These are phyloP conservation scores for Meriones unguiculatus DNA, from an alignment of 2,113 vertebrate genomes.

Conservation along the genomic window DNA sequence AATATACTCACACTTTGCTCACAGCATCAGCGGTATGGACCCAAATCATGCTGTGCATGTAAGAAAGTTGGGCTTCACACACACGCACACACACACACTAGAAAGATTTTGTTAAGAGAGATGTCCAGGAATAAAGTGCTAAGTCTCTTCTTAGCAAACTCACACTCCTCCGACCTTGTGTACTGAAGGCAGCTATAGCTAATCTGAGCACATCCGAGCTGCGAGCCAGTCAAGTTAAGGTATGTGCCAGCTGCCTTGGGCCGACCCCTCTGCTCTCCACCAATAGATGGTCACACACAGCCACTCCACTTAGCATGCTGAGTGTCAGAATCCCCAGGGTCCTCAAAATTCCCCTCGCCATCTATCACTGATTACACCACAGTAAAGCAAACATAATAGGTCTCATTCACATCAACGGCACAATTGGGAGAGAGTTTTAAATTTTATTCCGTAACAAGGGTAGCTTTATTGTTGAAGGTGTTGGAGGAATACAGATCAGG, in stretches of 20 bases:
- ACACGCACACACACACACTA: neutral
- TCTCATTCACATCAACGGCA: slow-evolving; percentile 79
- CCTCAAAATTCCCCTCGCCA: slow-evolving; percentile 68
- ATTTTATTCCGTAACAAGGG: slow-evolving; percentile 75
- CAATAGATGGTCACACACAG: slow-evolving; percentile 62
- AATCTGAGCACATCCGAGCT: slow-evolving; percentile 68
- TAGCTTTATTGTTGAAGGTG: slow-evolving; percentile 77
- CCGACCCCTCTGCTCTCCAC: slow-evolving; percentile 70
- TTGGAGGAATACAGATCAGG: slow-evolving; percentile 66
- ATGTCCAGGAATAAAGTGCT: slow-evolving; percentile 76
- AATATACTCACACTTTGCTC: accelerated
- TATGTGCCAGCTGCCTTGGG: slow-evolving; percentile 52
- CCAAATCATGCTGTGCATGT: neutral
- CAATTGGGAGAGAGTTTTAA: slow-evolving; percentile 75
- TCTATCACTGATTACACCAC: slow-evolving; percentile 70
- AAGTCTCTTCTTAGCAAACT: slow-evolving; percentile 62
- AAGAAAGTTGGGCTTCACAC: neutral
- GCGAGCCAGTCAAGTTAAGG: slow-evolving; percentile 67
- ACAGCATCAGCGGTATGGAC: accelerated
- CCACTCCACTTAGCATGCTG: slow-evolving; percentile 71
- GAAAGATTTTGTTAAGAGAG: slow-evolving; percentile 69
- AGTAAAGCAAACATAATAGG: slow-evolving; percentile 78
- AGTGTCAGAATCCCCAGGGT: slow-evolving; percentile 70
- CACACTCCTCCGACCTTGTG: slow-evolving; percentile 73
- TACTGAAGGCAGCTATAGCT: slow-evolving; percentile 68